phyloP scores from a whole-genome alignment of 2,113 vertebrate species.

The Eira barbara region DNA sequence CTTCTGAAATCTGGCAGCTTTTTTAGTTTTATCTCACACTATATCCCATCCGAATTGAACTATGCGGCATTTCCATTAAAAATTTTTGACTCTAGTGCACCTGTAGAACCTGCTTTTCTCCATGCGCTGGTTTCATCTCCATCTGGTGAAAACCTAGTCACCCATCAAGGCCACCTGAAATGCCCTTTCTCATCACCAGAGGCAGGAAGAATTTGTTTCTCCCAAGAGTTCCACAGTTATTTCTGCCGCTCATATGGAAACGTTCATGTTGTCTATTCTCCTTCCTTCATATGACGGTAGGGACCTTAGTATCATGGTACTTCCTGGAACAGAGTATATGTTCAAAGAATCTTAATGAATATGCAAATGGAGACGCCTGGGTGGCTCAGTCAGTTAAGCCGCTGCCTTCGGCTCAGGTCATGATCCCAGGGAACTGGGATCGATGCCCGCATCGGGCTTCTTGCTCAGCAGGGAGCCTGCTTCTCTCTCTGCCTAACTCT shows the following conservation, averaged over 20 bases:
- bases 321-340: neutral
- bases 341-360: neutral
- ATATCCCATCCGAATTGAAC: neutral
- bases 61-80: neutral
- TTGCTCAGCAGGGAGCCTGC: too few relatives aligned
- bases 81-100: neutral
- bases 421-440: too few relatives aligned
- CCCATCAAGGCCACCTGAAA: neutral
- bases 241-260: neutral
- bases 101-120: neutral
- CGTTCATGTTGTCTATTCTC: neutral
- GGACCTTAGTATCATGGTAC: neutral
- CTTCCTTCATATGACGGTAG: neutral
- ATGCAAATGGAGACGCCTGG: too few relatives aligned
- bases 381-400: too few relatives aligned
- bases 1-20: neutral
- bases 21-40: neutral
- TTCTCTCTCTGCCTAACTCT: too few relatives aligned
- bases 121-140: neutral
- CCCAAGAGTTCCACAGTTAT: neutral
- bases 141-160: neutral
- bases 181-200: neutral
- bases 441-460: fast-evolving
- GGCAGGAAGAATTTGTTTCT: neutral
- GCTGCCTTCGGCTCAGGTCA: too few relatives aligned